These are phyloP conservation scores for Crossocerus cetratus DNA, from an alignment of 2,888 invertebrate genomes.

Conservation along the genomic window DNA sequence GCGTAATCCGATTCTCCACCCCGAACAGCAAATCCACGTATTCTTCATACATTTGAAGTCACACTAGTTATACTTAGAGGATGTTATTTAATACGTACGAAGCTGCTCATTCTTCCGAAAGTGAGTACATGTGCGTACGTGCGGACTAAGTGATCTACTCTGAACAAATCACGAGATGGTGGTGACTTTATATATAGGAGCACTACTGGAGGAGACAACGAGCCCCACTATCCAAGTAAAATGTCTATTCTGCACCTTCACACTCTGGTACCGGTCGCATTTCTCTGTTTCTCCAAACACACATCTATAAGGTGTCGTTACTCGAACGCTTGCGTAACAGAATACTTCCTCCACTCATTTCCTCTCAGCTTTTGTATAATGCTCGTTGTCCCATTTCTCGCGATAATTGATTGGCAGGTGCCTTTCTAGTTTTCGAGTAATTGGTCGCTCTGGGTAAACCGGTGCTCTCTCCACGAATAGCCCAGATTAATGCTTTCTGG, in stretches of 20 bases:
- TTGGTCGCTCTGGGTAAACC: background rate
- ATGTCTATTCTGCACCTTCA: slow-evolving; percentile 49
- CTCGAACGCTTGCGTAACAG: slow-evolving; percentile 32
- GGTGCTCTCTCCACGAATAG: background rate
- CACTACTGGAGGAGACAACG: slow-evolving; percentile 20
- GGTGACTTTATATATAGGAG: slow-evolving; percentile 56
- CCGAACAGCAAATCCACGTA: background rate
- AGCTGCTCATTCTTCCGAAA: slow-evolving; percentile 41
- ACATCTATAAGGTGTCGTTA: background rate
- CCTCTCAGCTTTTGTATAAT: background rate
- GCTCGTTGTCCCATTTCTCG: background rate
- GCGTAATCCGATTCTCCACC: background rate
- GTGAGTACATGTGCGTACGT: slow-evolving; percentile 12
- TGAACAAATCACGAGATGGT: slow-evolving; percentile 23
- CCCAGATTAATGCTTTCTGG: too few species aligned
- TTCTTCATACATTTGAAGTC: too few species aligned
- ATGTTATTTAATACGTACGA: slow-evolving; percentile 49
- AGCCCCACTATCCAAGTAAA: slow-evolving; percentile 56
- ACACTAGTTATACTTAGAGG: too few species aligned
- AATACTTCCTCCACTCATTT: slow-evolving; percentile 22
- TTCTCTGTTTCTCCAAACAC: slow-evolving; percentile 23
- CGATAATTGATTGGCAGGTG: too few species aligned
- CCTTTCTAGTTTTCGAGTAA: too few species aligned
- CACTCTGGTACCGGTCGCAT: slow-evolving; percentile 24
- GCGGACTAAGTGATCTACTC: slow-evolving; percentile 45